These are phyloP conservation scores for Python bivittatus DNA, from an alignment of 2,113 vertebrate genomes.

Conservation along the genomic window DNA sequence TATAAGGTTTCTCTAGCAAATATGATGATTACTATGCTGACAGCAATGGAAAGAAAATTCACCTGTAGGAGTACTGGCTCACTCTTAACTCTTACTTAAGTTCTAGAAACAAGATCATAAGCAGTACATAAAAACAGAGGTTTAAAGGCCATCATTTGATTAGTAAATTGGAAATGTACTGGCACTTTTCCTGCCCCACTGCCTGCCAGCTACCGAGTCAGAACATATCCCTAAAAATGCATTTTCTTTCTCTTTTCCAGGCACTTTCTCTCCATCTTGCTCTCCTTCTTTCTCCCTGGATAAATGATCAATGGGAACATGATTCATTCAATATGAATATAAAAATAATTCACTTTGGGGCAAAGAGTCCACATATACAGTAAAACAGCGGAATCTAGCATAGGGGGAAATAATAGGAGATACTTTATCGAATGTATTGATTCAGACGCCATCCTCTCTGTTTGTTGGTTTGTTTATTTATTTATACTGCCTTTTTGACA, in stretches of 20 bases:
- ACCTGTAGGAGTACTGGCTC: not conserved
- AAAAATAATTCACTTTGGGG: not conserved
- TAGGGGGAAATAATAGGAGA: not conserved
- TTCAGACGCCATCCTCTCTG: not conserved
- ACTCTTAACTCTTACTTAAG: not conserved
- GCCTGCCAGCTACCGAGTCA: not conserved
- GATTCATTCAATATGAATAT: not conserved
- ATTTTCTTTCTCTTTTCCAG: no score
- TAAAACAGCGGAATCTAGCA: not conserved
- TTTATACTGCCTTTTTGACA: not conserved
- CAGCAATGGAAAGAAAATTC: not conserved
- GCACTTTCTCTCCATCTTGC: not conserved
- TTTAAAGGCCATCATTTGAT: not conserved
- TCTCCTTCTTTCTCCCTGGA: not conserved
- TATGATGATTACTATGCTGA: slow-evolving; percentile 1
- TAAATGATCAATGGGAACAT: not conserved
- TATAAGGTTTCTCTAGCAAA: not conserved
- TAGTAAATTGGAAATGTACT: not conserved
- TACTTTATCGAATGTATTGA: not conserved
- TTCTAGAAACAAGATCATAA: not conserved
- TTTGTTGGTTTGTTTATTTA: not conserved
- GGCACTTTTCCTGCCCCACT: not conserved
- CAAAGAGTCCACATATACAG: not conserved
- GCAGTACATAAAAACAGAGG: not conserved
- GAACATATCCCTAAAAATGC: not conserved